phyloP scores from a whole-genome alignment of 2,113 vertebrate species.

The Xiphorhynchus elegans region DNA sequence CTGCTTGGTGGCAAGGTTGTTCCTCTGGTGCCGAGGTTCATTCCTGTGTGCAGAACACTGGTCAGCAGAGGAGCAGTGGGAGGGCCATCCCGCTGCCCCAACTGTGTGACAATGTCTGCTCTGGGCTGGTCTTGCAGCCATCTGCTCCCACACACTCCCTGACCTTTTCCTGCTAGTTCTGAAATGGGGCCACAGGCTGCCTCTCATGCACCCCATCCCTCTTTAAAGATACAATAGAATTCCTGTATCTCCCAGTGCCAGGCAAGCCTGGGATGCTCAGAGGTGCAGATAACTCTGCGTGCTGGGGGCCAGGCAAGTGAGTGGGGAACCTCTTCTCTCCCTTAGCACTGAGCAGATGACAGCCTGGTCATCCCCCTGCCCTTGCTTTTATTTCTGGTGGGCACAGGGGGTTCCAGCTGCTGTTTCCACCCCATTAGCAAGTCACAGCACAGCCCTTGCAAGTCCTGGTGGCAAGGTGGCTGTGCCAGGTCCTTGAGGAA shows the following conservation, averaged over 20 bases:
- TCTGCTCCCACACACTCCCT: fast-evolving
- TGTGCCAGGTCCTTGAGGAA: neutral
- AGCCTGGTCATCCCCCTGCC: neutral
- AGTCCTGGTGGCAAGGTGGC: neutral
- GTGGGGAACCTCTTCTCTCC: neutral
- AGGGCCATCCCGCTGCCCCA: fast-evolving
- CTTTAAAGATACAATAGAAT: neutral
- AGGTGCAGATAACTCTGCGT: neutral
- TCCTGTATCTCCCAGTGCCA: neutral
- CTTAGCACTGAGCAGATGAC: neutral
- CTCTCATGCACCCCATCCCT: fast-evolving
- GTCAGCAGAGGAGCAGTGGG: neutral
- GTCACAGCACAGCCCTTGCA: fast-evolving
- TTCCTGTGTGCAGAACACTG: neutral
- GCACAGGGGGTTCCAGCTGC: neutral
- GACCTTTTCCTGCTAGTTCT: neutral
- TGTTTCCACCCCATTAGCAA: fast-evolving
- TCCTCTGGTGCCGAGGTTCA: neutral
- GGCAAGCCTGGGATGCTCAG: neutral
- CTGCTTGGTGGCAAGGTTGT: neutral
- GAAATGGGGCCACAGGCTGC: neutral
- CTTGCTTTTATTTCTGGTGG: neutral
- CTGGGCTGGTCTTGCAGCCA: neutral
- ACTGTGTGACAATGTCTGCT: neutral
- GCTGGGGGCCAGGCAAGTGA: fast-evolving